These are phyloP conservation scores for Pantherophis guttatus DNA, from an alignment of 2,113 vertebrate species.

Conservation along the genomic window DNA sequence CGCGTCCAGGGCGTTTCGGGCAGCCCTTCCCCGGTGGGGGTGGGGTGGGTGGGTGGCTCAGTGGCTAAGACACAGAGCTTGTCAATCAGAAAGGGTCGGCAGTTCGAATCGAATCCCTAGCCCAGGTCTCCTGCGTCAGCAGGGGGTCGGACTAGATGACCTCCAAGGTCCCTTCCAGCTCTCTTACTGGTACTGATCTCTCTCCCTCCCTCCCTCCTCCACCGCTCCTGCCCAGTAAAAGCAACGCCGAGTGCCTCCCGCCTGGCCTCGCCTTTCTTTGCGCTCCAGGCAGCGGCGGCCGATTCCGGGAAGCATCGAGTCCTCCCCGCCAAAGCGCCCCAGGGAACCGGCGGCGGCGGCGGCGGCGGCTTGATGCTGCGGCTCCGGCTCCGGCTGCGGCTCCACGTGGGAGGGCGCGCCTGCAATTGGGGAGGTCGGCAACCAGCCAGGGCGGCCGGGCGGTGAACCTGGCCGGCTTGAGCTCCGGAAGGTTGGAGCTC, in stretches of 20 bases:
- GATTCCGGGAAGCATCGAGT: constrained; percentile 79
- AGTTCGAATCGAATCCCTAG: no score
- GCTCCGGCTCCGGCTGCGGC: constrained; percentile 42
- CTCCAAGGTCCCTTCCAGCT: no score
- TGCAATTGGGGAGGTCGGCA: constrained; percentile 22
- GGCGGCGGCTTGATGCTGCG: constrained; percentile 50
- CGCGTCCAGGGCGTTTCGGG: not conserved
- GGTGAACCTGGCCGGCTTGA: constrained; percentile 27
- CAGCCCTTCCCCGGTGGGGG: not conserved
- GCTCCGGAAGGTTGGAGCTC: not conserved
- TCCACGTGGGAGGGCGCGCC: constrained; percentile 59
- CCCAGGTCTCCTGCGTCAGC: no score
- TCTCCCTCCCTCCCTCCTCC: not conserved
- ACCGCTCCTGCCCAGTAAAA: constrained; percentile 19
- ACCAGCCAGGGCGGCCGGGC: constrained; percentile 48
- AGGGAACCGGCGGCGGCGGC: constrained; percentile 63
- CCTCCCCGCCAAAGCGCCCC: constrained; percentile 51
- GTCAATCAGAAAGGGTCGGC: no score
- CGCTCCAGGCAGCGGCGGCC: constrained; percentile 72
- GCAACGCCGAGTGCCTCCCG: constrained; percentile 13
- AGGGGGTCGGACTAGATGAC: no score
- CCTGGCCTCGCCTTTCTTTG: not conserved
- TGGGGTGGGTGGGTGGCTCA: no score
- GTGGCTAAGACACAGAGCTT: no score
- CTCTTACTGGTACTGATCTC: no score